phyloP scores from a whole-genome alignment of 92 coral and sea anemone genomes.

The Epizoanthus rinbou region DNA sequence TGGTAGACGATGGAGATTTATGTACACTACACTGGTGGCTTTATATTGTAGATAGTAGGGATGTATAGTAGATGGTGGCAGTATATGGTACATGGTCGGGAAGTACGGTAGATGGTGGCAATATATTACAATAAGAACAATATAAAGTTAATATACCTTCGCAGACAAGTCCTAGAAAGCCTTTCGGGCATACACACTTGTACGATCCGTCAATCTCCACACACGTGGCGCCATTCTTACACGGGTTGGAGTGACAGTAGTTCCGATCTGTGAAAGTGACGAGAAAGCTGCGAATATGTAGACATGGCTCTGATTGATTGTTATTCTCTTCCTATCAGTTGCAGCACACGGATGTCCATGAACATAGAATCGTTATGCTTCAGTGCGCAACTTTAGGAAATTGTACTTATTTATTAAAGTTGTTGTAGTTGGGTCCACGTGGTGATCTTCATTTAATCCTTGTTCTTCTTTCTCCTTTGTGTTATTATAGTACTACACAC shows the following conservation, averaged over 20 bases:
- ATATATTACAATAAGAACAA: background rate
- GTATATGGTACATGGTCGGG: too few species aligned
- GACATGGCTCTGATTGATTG: background rate
- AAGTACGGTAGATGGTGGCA: background rate
- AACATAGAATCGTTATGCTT: background rate
- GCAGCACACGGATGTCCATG: background rate
- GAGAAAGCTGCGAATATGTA: background rate
- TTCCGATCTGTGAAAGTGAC: conserved; percentile 65
- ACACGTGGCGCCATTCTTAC: conserved; percentile 90
- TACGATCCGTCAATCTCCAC: conserved; percentile 71
- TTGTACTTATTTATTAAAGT: too few species aligned
- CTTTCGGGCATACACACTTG: conserved; percentile 73
- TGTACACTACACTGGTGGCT: too few species aligned
- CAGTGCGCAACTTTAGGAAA: background rate
- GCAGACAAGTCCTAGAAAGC: conserved; percentile 80
- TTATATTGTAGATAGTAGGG: too few species aligned
- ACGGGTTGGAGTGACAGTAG: conserved; percentile 86
- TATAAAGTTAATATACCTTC: conserved; percentile 65
- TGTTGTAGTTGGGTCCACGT: too few species aligned
- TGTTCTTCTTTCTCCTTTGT: too few species aligned
- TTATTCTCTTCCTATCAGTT: too few species aligned
- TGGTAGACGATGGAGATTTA: too few species aligned
- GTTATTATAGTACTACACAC: too few species aligned
- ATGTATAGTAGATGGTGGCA: too few species aligned
- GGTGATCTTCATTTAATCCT: too few species aligned